These are phyloP conservation scores for Sebastes itinus DNA, from an alignment of 2,797 vertebrate species.

Conservation along the genomic window DNA sequence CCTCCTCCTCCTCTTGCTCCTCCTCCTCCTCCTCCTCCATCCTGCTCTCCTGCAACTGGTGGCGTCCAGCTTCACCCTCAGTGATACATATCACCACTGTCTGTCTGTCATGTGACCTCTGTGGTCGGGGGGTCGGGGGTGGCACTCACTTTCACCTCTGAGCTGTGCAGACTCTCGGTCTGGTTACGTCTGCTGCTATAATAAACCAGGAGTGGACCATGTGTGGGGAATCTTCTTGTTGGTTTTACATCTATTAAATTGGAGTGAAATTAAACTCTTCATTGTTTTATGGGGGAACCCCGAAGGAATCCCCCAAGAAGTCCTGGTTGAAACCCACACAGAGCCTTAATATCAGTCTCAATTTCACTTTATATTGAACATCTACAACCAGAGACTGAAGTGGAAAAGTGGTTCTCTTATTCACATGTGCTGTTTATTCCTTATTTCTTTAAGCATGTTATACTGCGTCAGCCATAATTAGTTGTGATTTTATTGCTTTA, in stretches of 20 bases:
- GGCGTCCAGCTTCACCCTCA: conserved; percentile 57
- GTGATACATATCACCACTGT: conserved; percentile 63
- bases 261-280: neutral
- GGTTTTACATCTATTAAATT: neutral
- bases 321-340: neutral
- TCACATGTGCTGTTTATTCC: no score
- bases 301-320: conserved; percentile 16
- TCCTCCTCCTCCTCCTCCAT: neutral
- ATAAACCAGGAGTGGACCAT: neutral
- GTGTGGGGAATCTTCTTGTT: neutral
- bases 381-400: no score
- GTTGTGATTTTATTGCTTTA: no score
- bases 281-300: neutral
- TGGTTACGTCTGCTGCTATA: neutral
- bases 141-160: conserved; percentile 26
- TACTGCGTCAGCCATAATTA: no score
- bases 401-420: no score
- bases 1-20: neutral
- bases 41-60: conserved; percentile 85
- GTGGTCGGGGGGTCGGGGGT: neutral
- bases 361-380: neutral
- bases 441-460: no score
- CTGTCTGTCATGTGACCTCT: conserved; percentile 83
- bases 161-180: conserved; percentile 14
- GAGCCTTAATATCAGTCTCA: neutral